Evolutionary conservation across 2,113 vertebrate genomes (phyloP), one percentile per base, ranked within the genome.

Genomic region (Neoarius graeffei): DNA sequence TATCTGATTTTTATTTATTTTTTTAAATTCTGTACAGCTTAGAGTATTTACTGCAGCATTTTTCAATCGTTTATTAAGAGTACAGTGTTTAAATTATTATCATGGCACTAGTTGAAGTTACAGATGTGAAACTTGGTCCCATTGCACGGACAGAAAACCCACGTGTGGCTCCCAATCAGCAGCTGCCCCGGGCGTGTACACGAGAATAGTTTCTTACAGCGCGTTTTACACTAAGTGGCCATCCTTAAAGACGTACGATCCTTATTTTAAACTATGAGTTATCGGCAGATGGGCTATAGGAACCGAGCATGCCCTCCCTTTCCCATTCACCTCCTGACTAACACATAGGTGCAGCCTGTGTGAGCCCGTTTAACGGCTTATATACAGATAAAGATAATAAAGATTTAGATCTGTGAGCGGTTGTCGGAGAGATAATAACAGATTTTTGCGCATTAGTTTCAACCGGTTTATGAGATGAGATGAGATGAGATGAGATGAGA

Each of bases 221-320:
- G 10, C 48, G 15, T 77, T 77, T 14, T 77, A n/a, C 74, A 77
- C 74, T 77, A 48, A 76, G 74, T 77, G 74, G 10, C 48, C 48
- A 52, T 77, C 48, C 74, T 95, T 95, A 95, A 95, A 95, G 94
- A 93, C 91, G 86, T 92, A 94, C 90, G 90, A 91, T 93, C 93
- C 92, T 90, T 92, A 92, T 93, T 93, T 91, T 48, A 76, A 89
- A 85, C 87, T 89, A 81, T 85, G 69, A 48, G 83, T 76, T 92
- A 88, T 87, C 86, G 81, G 66, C 85, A 84, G 23, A 23, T 48
- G 19, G 48, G 66, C 25, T 69, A 23, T 57, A 57, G 48, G 23
- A 69, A 69, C 35, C 15, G n/a, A 84, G 17, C 87, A 89, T 90
- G 80, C 91, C 90, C 87, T 73, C 83, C 54, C 90, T 82, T 86